A percentile compares a stretch with the other conserved stretches of the same genome.
These are phyloP conservation scores for Trogon surrucura DNA, from an alignment of 2,113 vertebrate genomes.

Conservation along the genomic window DNA sequence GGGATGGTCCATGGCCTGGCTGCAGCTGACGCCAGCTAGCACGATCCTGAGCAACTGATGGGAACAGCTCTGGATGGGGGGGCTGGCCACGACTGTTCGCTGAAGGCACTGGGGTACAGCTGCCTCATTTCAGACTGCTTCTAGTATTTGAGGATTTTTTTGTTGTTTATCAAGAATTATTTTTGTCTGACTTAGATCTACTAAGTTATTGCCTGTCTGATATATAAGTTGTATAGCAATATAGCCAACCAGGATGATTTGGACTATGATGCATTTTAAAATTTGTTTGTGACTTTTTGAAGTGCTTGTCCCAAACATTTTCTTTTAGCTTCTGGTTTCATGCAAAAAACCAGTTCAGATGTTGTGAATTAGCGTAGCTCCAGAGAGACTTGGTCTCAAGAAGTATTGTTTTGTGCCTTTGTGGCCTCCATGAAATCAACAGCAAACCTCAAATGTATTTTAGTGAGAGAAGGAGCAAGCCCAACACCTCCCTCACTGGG, in stretches of 20 bases:
- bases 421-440: not conserved
- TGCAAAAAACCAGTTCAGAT: not conserved
- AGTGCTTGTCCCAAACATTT: not conserved
- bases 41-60: not conserved
- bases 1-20: not conserved
- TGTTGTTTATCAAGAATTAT: not conserved
- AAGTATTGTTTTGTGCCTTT: not conserved
- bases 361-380: slow-evolving; percentile 11
- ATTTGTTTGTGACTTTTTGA: not conserved
- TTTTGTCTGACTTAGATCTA: not conserved
- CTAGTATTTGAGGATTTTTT: not conserved
- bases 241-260: not conserved
- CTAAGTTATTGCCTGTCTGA: not conserved
- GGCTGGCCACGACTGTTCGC: not conserved
- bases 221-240: not conserved
- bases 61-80: not conserved
- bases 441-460: not conserved
- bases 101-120: not conserved
- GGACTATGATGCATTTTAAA: not conserved
- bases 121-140: not conserved
- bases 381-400: not conserved
- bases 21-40: not conserved
- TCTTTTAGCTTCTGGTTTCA: not conserved
- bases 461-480: not conserved
- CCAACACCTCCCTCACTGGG: not conserved